A percentile compares a stretch with the other conserved stretches of the same genome.
phyloP scores from a whole-genome alignment of 1,140 invertebrate species.

The Lepidotrigona ventralis region DNA sequence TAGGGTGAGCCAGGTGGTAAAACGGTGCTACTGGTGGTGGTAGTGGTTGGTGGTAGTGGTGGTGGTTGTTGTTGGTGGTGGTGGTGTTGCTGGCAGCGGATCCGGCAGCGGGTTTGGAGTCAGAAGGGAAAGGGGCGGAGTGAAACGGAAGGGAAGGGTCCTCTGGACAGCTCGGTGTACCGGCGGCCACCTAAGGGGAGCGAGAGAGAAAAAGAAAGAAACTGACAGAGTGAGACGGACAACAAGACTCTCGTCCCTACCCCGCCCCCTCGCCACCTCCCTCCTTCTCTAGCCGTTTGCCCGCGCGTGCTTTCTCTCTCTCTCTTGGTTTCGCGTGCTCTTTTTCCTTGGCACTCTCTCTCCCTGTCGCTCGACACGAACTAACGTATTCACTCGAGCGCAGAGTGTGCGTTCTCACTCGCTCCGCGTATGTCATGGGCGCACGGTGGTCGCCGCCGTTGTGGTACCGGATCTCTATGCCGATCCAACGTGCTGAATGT shows the following conservation, averaged over 20 bases:
- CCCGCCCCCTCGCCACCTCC: neutral
- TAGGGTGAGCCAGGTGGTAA: conserved; percentile 59
- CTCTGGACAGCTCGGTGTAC: conserved; percentile 40
- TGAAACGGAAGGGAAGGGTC: conserved; percentile 54
- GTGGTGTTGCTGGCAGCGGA: conserved; percentile 44
- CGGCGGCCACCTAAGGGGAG: conserved; percentile 26
- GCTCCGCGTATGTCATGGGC: conserved; percentile 74
- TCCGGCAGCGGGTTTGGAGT: conserved; percentile 3
- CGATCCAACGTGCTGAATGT: conserved; percentile 52
- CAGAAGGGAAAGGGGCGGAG: conserved; percentile 49
- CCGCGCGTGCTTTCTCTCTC: conserved; percentile 35
- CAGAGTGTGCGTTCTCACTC: conserved; percentile 70
- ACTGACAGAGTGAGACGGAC: conserved; percentile 5
- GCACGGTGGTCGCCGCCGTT: conserved; percentile 68
- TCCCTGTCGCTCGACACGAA: conserved; percentile 37
- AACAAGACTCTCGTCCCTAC: neutral
- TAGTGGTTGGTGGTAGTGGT: conserved; percentile 39
- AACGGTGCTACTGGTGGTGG: conserved; percentile 42
- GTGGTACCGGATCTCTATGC: conserved; percentile 65
- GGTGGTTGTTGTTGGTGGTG: conserved; percentile 35
- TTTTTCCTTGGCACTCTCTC: conserved; percentile 25
- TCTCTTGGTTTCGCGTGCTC: conserved; percentile 5
- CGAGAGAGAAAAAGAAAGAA: conserved; percentile 36
- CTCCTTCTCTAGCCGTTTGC: conserved; percentile 38
- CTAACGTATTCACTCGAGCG: conserved; percentile 64